Evolutionary conservation across 2,797 vertebrate species (phyloP).

Genomic region (Chaetodon trifasciatus): DNA sequence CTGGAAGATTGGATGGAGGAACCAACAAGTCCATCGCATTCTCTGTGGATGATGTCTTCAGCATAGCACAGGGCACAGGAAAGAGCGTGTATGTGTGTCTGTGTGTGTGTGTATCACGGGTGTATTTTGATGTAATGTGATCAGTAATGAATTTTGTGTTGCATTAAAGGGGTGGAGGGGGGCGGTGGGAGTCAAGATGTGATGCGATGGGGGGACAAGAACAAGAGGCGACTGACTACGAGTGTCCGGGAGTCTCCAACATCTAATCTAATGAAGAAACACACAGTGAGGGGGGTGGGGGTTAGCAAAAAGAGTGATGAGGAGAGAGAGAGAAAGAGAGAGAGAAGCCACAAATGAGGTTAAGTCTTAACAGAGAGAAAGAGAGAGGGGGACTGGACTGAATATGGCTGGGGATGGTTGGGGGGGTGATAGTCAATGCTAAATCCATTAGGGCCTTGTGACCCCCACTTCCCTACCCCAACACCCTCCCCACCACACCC

Average conservation of each 20-base stretch:
- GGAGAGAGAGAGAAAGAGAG: constrained; percentile 51
- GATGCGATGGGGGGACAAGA: constrained; percentile 87
- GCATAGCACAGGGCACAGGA: constrained; percentile 80
- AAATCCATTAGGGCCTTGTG: constrained; percentile 98
- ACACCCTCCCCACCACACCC: constrained; percentile 81
- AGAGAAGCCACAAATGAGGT: constrained; percentile 80
- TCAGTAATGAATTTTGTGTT: constrained; percentile 99
- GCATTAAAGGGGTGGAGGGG: constrained; percentile 89
- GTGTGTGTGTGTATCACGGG: constrained; percentile 68
- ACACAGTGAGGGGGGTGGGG: constrained; percentile 82
- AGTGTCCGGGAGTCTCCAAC: constrained; percentile 94
- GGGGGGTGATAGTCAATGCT: constrained; percentile 97
- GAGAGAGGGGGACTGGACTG: constrained; percentile 76
- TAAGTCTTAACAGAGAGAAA: constrained; percentile 72
- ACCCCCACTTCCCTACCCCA: constrained; percentile 82
- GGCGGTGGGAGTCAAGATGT: constrained; percentile 73
- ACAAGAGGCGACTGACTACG: constrained; percentile 97
- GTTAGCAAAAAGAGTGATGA: constrained; percentile 77
- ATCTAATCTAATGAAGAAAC: constrained; percentile 98
- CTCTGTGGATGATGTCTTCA: constrained; percentile 89
- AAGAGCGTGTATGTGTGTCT: constrained; percentile 30
- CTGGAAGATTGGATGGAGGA: constrained; percentile 65
- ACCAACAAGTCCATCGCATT: constrained; percentile 74
- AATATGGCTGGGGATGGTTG: constrained; percentile 85
- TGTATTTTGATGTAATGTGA: constrained; percentile 98